phyloP scores from a whole-genome alignment of 2,888 invertebrate genomes.

The Apoderus coryli region DNA sequence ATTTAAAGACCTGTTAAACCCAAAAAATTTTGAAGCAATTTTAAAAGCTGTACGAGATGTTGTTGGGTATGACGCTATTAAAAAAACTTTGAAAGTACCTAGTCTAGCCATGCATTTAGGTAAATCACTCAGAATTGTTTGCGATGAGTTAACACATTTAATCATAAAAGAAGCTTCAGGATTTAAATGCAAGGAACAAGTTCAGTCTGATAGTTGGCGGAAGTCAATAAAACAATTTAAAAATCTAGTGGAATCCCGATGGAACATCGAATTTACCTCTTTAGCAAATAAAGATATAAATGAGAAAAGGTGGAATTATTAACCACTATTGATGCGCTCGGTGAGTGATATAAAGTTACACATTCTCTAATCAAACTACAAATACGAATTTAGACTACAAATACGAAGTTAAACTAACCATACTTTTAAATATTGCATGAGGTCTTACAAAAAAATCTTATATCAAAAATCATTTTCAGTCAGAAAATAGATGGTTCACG shows the following conservation, averaged over 20 bases:
- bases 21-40: conserved; percentile 18
- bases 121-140: conserved; percentile 16
- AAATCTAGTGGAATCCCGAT: conserved; percentile 13
- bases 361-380: too few species aligned
- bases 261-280: conserved; percentile 18
- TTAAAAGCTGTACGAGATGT: conserved; percentile 16
- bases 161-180: conserved; percentile 16
- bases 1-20: conserved; percentile 16
- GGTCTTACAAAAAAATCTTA: too few species aligned
- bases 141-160: conserved; percentile 17
- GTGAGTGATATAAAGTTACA: too few species aligned
- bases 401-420: too few species aligned
- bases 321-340: too few species aligned
- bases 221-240: conserved; percentile 13
- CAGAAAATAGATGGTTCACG: too few species aligned
- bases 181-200: conserved; percentile 14
- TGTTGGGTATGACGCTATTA: conserved; percentile 16
- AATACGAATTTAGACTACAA: too few species aligned
- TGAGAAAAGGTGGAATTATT: too few species aligned
- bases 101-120: conserved; percentile 20
- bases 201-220: conserved; percentile 5
- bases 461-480: too few species aligned
- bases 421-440: too few species aligned
- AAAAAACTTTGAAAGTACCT: conserved; percentile 18
- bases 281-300: conserved; percentile 20